phyloP scores from a whole-genome alignment of 2,113 vertebrate species.

The Maccullochella peelii region DNA sequence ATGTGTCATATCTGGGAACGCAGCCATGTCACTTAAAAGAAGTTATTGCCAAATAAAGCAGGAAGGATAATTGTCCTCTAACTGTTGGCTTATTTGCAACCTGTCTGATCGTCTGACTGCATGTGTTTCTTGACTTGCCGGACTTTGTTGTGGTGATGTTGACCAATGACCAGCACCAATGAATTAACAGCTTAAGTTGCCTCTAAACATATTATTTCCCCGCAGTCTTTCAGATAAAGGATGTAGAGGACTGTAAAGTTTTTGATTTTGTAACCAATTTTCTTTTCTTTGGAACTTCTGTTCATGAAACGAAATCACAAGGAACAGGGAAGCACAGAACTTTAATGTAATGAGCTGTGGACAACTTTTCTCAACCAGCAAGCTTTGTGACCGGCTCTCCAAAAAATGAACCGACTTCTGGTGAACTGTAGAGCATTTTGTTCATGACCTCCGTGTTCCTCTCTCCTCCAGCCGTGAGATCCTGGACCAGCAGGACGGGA shows the following conservation, averaged over 20 bases:
- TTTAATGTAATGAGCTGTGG: neutral
- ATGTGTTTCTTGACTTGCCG: too few species aligned
- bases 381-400: neutral
- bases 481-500: constrained; percentile 96
- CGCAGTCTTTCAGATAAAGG: neutral
- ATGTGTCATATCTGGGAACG: too few species aligned
- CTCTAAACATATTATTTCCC: neutral
- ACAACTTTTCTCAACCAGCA: neutral
- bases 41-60: too few species aligned
- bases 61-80: too few species aligned
- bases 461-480: constrained; percentile 90
- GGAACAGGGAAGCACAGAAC: neutral
- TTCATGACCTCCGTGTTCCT: neutral
- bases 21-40: too few species aligned
- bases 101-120: too few species aligned
- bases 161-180: too few species aligned
- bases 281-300: neutral
- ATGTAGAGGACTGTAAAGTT: neutral
- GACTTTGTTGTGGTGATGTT: too few species aligned
- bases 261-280: too few species aligned
- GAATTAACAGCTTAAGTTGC: neutral
- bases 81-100: too few species aligned
- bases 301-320: neutral
- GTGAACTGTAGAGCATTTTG: neutral
- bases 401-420: neutral